Evolutionary conservation across 1,140 invertebrate species (phyloP), one percentile per base, ranked within the genome.

Genomic region (Scylla paramamosain): DNA sequence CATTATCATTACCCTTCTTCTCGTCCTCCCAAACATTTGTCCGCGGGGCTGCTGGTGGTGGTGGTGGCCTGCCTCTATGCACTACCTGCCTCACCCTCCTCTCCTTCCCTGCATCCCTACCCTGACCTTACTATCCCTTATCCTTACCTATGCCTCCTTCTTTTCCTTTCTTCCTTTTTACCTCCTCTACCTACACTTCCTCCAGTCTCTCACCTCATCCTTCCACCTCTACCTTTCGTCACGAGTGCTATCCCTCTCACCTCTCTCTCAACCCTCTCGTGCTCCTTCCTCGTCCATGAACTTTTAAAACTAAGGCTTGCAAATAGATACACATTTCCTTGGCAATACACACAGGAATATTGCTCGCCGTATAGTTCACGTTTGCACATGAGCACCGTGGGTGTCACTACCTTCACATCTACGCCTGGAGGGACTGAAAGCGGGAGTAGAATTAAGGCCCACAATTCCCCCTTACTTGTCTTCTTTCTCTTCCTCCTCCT

Each of bases 401-500:
- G 20, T 77, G n/a, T n/a, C 67, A 77, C 67, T n/a, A n/a, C 8
- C 67, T 77, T n/a, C 20, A 59, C 52, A 59, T 77, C 67, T 77
- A 77, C 12, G 67, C 20, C 67, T 77, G 20, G 67, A 7, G 67
- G n/a, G 67, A n/a, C 67, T 25, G 20, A 7, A n/a, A 3, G 67
- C 67, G 67, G 20, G 67, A 77, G 4, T 77, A 77, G 29, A 88
- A 39, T 88, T 88, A 45, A 88, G 29, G 29, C 45, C 45, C 86
- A 39, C 31, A 16, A 39, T 32, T 88, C 31, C 86, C 28, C 45
- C 12, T 46, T 46, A 88, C 31, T 88, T 88, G 31, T 45, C 39
- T 86, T 89, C 89, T 92, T 59, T 90, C 95, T 59, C 45, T 93
- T 86, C 77, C 91, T 77, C 87, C 84, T 29, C 46, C 95, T 92